Conservation (phyloP, 30 jellyfish, hydroid and myxozoan species). For the Mastigias papua region DNA sequence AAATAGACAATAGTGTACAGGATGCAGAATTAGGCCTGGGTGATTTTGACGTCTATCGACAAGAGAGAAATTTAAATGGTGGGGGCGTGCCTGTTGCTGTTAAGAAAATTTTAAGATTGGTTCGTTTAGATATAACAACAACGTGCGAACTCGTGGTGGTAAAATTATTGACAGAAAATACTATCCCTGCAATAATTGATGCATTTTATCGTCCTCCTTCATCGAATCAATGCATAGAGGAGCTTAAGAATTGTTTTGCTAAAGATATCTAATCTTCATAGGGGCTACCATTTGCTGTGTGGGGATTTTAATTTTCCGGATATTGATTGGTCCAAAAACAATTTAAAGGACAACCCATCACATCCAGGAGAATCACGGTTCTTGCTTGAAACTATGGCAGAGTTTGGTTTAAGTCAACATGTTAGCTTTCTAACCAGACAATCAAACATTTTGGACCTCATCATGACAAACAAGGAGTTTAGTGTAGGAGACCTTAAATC, state of each 20-base stretch:
- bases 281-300: conserved; percentile 41
- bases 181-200: conserved; percentile 55
- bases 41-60: conserved; percentile 28
- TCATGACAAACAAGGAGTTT: conserved; percentile 59
- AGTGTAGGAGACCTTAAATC: conserved; percentile 59
- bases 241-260: conserved; percentile 37
- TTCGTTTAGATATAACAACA: conserved; percentile 54
- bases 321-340: conserved; percentile 60
- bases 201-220: conserved; percentile 63
- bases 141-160: conserved; percentile 62
- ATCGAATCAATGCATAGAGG: conserved; percentile 51
- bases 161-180: conserved; percentile 42
- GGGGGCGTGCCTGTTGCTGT: conserved; percentile 62
- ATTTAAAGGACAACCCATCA: conserved; percentile 37
- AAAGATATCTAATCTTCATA: conserved; percentile 53
- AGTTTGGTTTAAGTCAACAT: conserved; percentile 54
- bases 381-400: conserved; percentile 47
- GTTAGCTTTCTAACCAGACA: conserved; percentile 53
- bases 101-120: conserved; percentile 24
- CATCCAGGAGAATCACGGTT: conserved; percentile 62
- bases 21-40: conserved; percentile 43
- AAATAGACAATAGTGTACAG: conserved; percentile 46
- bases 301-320: conserved; percentile 57
- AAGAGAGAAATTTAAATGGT: conserved; percentile 50
- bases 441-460: conserved; percentile 47